phyloP scores from a whole-genome alignment of 1,140 invertebrate genomes.

The Lepidostoma basale region DNA sequence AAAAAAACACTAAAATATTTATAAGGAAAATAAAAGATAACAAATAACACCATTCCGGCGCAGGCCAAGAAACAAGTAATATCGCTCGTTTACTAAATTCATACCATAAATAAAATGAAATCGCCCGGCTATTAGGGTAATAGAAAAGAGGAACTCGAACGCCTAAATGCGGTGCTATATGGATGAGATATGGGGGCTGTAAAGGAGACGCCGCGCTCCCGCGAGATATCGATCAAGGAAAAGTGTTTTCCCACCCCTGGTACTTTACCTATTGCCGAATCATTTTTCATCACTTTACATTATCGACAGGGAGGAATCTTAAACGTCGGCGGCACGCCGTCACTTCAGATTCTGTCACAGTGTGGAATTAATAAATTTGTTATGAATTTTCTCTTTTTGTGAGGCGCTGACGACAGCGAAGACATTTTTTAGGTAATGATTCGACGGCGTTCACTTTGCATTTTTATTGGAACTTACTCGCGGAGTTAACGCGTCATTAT shows the following conservation, averaged over 20 bases:
- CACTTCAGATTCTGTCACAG: constrained; percentile 8
- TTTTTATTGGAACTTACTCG: too few relatives aligned
- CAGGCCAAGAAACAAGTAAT: constrained; percentile 47
- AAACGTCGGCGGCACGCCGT: neutral
- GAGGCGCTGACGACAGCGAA: too few relatives aligned
- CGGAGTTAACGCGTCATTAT: too few relatives aligned
- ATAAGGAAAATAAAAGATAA: constrained; percentile 46
- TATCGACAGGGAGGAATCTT: constrained; percentile 28
- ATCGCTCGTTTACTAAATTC: constrained; percentile 47
- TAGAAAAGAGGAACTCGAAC: constrained; percentile 46
- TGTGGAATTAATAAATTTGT: constrained; percentile 8
- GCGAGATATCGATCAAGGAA: constrained; percentile 43
- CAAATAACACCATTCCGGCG: constrained; percentile 46
- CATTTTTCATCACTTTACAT: constrained; percentile 27
- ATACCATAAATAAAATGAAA: constrained; percentile 48
- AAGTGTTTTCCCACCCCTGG: constrained; percentile 35
- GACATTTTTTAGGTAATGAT: too few relatives aligned
- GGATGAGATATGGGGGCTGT: constrained; percentile 41
- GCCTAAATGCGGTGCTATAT: constrained; percentile 39
- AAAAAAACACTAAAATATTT: constrained; percentile 45
- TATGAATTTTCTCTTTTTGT: constrained; percentile 4
- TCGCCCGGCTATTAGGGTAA: constrained; percentile 47
- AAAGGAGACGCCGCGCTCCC: constrained; percentile 21
- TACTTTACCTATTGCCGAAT: constrained; percentile 25
- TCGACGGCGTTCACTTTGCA: too few relatives aligned